These are phyloP conservation scores for Lasioglossum lativentre DNA, from an alignment of 2,888 invertebrate genomes.

Conservation along the genomic window DNA sequence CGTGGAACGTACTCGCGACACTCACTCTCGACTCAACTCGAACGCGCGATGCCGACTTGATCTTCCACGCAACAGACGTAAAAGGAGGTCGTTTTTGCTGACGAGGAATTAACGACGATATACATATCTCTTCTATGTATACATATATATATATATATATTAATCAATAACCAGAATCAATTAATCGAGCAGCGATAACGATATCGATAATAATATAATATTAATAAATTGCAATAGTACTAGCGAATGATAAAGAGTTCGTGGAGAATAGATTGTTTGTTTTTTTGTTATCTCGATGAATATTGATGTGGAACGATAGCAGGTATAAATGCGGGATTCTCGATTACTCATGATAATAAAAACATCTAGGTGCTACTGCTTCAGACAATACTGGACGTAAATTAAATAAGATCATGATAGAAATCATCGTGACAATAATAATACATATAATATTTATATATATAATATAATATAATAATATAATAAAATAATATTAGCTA, in stretches of 20 bases:
- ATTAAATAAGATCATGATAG: slow-evolving; percentile 75
- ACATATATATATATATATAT: slow-evolving; percentile 62
- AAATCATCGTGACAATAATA: slow-evolving; percentile 52
- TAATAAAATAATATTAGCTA: slow-evolving; percentile 57
- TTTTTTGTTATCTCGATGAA: slow-evolving; percentile 33
- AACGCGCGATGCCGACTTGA: slow-evolving; percentile 12
- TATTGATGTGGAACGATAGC: slow-evolving; percentile 44
- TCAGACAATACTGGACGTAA: slow-evolving; percentile 80
- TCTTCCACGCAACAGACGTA: slow-evolving; percentile 30
- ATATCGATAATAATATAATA: slow-evolving; percentile 64
- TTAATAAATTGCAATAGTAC: slow-evolving; percentile 63
- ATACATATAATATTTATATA: slow-evolving; percentile 41
- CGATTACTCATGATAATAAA: slow-evolving; percentile 55
- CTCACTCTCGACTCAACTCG: not conserved
- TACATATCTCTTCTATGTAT: slow-evolving; percentile 67
- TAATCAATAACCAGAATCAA: slow-evolving; percentile 70
- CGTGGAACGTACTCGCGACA: not conserved
- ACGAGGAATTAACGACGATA: slow-evolving; percentile 72
- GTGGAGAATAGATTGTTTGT: slow-evolving; percentile 29
- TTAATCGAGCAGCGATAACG: slow-evolving; percentile 64
- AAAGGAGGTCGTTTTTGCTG: slow-evolving; percentile 46
- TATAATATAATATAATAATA: slow-evolving; percentile 33
- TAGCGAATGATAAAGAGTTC: slow-evolving; percentile 50
- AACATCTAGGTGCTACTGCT: slow-evolving; percentile 62
- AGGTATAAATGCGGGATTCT: slow-evolving; percentile 45